Conservation (phyloP, 2,888 invertebrate genomes). For the Agrenia bidenticulata region DNA sequence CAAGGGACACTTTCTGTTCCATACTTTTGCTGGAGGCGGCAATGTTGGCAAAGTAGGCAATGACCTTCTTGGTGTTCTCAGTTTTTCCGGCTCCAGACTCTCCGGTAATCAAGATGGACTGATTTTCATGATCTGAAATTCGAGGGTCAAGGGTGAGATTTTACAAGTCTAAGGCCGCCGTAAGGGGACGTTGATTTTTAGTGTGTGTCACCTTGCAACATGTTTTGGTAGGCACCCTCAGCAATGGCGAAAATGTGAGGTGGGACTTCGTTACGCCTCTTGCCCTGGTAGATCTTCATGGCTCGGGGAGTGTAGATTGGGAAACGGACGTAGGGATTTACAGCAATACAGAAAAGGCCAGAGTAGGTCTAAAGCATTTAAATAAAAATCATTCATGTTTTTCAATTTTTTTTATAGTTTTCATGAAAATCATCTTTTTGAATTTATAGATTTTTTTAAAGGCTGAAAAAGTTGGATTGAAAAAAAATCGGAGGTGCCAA, state of each 20-base stretch:
- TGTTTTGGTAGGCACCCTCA: slow-evolving; percentile 99
- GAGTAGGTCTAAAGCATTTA: slow-evolving; percentile 84
- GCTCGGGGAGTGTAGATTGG: slow-evolving; percentile 97
- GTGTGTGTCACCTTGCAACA: slow-evolving; percentile 82
- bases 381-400: slow-evolving; percentile 6
- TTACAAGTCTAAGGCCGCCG: too few relatives aligned
- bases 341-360: slow-evolving; percentile 99
- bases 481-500: too few relatives aligned
- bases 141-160: slow-evolving; percentile 55
- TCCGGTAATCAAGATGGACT: slow-evolving; percentile 99
- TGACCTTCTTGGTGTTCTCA: slow-evolving; percentile 99
- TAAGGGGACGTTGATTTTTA: background rate
- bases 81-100: slow-evolving; percentile 99
- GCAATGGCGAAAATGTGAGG: slow-evolving; percentile 99
- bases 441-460: background rate
- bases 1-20: slow-evolving; percentile 61
- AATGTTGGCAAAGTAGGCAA: slow-evolving; percentile 98
- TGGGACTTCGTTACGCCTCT: slow-evolving; percentile 98
- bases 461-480: background rate
- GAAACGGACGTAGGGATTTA: slow-evolving; percentile 99
- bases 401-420: background rate
- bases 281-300: slow-evolving; percentile 97
- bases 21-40: slow-evolving; percentile 80
- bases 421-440: background rate
- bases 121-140: slow-evolving; percentile 87